Evolutionary conservation across 64 coral and sea anemone genomes (phyloP).

Genomic region (Platygyra sinensis): DNA sequence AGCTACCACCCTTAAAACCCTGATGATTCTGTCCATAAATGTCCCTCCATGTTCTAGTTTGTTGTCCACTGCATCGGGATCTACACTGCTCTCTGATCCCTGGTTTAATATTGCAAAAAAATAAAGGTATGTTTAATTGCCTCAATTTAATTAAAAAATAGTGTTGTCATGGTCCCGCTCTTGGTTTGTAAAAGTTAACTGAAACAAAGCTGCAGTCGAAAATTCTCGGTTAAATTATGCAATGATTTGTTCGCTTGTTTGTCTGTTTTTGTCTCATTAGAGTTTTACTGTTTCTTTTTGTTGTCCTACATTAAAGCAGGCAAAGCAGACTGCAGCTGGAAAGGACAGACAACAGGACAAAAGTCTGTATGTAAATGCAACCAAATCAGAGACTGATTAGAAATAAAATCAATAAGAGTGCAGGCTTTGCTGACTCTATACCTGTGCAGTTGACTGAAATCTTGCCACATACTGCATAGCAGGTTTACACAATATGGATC

Average conservation of each 20-base stretch:
- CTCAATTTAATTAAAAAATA: not conserved
- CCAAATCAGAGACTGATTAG: too few species aligned
- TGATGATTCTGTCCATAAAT: not conserved
- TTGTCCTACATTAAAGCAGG: too few species aligned
- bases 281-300: too few species aligned
- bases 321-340: too few species aligned
- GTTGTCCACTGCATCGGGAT: slow-evolving; percentile 7
- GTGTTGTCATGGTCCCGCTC: not conserved
- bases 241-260: too few species aligned
- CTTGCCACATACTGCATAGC: not conserved
- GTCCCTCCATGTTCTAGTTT: not conserved
- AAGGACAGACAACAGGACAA: too few species aligned
- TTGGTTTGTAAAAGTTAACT: too few species aligned
- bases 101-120: not conserved
- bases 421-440: not conserved
- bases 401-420: too few species aligned
- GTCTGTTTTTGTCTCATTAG: too few species aligned
- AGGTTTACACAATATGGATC: not conserved
- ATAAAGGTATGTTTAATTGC: not conserved
- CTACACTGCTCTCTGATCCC: slow-evolving; percentile 27
- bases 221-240: too few species aligned
- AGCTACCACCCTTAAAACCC: not conserved
- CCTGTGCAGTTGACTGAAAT: slow-evolving; percentile 20
- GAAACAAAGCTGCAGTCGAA: too few species aligned
- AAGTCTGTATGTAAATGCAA: too few species aligned